These are phyloP conservation scores for Lutjanus erythropterus DNA, from an alignment of 2,113 vertebrate species.

Conservation along the genomic window DNA sequence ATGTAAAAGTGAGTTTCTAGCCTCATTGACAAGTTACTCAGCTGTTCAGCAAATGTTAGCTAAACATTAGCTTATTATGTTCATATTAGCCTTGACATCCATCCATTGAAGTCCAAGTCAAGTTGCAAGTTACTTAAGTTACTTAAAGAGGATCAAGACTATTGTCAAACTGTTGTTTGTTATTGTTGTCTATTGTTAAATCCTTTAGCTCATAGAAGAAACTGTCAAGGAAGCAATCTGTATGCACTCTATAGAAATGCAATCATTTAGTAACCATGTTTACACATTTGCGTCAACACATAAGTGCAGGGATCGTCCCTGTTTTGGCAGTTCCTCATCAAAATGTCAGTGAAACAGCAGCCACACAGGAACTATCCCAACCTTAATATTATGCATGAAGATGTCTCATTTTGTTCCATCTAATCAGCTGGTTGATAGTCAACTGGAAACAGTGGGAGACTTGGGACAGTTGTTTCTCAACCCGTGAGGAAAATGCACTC, in stretches of 20 bases:
- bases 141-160: too few species aligned
- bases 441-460: background rate
- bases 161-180: too few species aligned
- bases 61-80: too few species aligned
- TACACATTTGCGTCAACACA: background rate
- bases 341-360: background rate
- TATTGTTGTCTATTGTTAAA: background rate
- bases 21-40: too few species aligned
- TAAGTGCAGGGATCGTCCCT: background rate
- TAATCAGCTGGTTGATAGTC: background rate
- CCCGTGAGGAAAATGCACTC: slow-evolving; percentile 24
- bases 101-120: too few species aligned
- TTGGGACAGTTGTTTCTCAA: background rate
- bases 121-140: too few species aligned
- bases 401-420: background rate
- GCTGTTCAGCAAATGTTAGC: too few species aligned
- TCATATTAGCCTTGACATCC: too few species aligned
- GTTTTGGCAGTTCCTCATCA: background rate
- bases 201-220: background rate
- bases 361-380: background rate
- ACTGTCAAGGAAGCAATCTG: background rate
- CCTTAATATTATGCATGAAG: background rate
- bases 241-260: background rate
- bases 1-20: too few species aligned
- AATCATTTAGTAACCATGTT: background rate